These are phyloP conservation scores for Virgularia gustaviana DNA, from an alignment of 92 coral and sea anemone species.

Conservation along the genomic window DNA sequence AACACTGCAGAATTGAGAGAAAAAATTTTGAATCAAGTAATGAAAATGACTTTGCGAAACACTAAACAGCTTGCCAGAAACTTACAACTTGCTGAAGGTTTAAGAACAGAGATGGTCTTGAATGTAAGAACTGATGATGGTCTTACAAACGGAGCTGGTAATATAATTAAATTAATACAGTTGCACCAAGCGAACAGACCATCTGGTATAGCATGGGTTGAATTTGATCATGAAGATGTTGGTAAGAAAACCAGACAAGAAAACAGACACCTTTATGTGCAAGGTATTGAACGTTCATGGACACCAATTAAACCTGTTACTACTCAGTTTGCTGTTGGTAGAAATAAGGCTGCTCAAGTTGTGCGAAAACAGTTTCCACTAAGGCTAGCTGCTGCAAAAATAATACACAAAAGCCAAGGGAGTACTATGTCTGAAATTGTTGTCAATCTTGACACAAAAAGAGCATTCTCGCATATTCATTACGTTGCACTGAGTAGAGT, in stretches of 20 bases:
- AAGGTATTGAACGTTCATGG: no score
- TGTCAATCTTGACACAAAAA: no score
- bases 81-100: slow-evolving; percentile 12
- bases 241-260: slow-evolving; percentile 38
- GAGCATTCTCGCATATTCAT: slow-evolving; percentile 45
- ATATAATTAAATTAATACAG: slow-evolving; percentile 46
- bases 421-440: slow-evolving; percentile 2
- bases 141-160: slow-evolving; percentile 50
- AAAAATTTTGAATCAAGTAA: no score
- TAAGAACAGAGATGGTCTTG: no score
- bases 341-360: no score
- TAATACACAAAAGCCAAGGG: no score
- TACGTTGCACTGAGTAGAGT: slow-evolving; percentile 55
- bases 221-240: slow-evolving; percentile 45
- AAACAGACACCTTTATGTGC: no score
- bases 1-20: slow-evolving; percentile 39
- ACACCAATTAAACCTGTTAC: no score
- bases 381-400: no score
- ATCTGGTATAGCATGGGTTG: slow-evolving; percentile 42
- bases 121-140: slow-evolving; percentile 53
- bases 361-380: no score
- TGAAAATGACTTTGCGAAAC: no score
- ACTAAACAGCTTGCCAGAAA: slow-evolving; percentile 43
- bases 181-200: slow-evolving; percentile 44
- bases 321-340: no score